Percentiles rank a stretch among this genome's conserved stretches.
Evolutionary conservation across 2,113 vertebrate genomes (phyloP).

Genomic region (Micronycteris hirsuta): DNA sequence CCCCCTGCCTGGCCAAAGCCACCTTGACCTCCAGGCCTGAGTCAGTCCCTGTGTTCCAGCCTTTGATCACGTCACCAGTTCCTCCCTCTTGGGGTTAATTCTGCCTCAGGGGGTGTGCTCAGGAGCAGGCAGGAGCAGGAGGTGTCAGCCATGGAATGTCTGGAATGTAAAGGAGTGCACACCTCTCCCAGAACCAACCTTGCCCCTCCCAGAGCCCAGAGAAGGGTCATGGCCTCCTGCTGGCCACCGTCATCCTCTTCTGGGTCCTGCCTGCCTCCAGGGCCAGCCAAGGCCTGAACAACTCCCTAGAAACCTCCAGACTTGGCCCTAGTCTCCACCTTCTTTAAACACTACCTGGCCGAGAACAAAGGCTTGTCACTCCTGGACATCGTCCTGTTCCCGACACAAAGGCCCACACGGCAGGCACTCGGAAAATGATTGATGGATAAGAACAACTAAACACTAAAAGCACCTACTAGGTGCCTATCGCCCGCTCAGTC

Average conservation of each 20-base stretch:
- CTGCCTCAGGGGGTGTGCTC: neutral
- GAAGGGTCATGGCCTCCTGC: neutral
- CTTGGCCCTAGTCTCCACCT: neutral
- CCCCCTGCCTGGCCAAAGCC: neutral
- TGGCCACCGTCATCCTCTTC: neutral
- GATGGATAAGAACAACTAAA: neutral
- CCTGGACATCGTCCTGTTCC: too few species aligned
- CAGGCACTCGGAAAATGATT: neutral
- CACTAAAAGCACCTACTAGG: neutral
- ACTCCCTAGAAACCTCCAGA: neutral
- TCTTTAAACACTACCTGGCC: neutral
- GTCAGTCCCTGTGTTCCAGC: neutral
- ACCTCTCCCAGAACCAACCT: neutral
- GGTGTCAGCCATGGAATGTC: conserved; percentile 10
- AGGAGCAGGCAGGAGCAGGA: neutral
- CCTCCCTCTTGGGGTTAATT: conserved; percentile 43
- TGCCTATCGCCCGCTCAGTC: rapidly evolving
- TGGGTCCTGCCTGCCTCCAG: neutral
- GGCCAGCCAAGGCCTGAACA: neutral
- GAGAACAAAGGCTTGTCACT: neutral
- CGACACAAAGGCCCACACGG: neutral
- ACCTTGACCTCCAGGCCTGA: neutral
- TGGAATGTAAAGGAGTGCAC: neutral
- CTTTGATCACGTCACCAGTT: neutral
- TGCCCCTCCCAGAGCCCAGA: neutral